Evolutionary conservation across 2,888 invertebrate genomes (phyloP), one percentile per base, ranked within the genome.

Genomic region (Pammene aurita): DNA sequence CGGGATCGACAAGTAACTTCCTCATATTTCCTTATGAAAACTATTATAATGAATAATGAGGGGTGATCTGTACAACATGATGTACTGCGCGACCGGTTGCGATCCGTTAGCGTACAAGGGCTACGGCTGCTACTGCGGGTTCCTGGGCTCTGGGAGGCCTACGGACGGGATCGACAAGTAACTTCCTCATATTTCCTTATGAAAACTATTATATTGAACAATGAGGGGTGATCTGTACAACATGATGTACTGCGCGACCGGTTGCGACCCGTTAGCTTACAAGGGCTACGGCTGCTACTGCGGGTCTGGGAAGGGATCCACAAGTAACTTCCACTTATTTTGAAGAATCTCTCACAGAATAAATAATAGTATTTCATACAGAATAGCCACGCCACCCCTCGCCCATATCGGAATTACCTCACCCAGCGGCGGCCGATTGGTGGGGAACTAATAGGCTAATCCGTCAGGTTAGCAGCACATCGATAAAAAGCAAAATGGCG

Each of bases 221-320:
- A 7, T 38, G 2, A 50, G 96, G 97, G 0, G 83, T 96, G 11
- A 97, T 78, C 93, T 98, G 14, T 97, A 96, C 87, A 96, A 96
- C 73, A 97, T 97, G 97, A 94, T 98, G 72, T 94, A 94, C 70
- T 97, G 97, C 78, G 95, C 96, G 0, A 97, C 97, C 0, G 96
- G 96, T 4, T 98, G 98, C 78, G 95, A 97, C 82, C 97, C 97
- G 0, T 85, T 97, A 1, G 91, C 94, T 9, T 97, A 96, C 84
- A 97, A 97, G 83, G 97, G 97, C 10, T 97, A 98, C 78, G 97
- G 97, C 2, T 98, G 97, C 84, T 98, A 96, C 84, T 98, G 97
- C 80, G 97, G 98, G 5, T 96, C 93, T 97, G 2, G 97, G 97
- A 97, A 85, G 96, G 95, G 26, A 97, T 97, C 72, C 97, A 96